These are phyloP conservation scores for Sciurus carolinensis DNA, from an alignment of 2,797 vertebrate species.

Conservation along the genomic window DNA sequence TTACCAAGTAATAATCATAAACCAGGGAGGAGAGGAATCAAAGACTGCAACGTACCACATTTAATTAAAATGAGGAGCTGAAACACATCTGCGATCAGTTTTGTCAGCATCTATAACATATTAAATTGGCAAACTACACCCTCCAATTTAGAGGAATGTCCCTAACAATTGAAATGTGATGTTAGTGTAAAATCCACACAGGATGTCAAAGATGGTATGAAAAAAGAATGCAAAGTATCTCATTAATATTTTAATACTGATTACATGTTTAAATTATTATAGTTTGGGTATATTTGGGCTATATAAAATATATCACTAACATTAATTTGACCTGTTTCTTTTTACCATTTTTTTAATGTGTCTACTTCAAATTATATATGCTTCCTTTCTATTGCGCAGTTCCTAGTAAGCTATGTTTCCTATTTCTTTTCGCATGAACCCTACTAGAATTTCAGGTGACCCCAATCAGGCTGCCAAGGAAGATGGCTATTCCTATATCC, in stretches of 20 bases:
- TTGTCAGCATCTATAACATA: not conserved
- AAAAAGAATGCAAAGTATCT: not conserved
- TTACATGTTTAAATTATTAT: not conserved
- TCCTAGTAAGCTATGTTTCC: not conserved
- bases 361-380: not conserved
- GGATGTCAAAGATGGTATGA: not conserved
- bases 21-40: not conserved
- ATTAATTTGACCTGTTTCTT: conserved; percentile 36
- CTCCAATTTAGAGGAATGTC: not conserved
- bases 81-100: not conserved
- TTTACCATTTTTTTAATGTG: not conserved
- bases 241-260: not conserved
- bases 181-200: not conserved
- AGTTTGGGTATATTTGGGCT: not conserved
- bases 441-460: not conserved
- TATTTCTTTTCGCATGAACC: not conserved
- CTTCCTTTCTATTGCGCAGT: not conserved
- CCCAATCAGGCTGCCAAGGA: not conserved
- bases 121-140: not conserved
- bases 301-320: conserved; percentile 5
- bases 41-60: not conserved
- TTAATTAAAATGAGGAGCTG: not conserved
- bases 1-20: not conserved
- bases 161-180: not conserved
- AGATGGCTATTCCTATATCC: not conserved